Evolutionary conservation across 2,113 vertebrate species (phyloP).

Genomic region (Phyllostomus hastatus): DNA sequence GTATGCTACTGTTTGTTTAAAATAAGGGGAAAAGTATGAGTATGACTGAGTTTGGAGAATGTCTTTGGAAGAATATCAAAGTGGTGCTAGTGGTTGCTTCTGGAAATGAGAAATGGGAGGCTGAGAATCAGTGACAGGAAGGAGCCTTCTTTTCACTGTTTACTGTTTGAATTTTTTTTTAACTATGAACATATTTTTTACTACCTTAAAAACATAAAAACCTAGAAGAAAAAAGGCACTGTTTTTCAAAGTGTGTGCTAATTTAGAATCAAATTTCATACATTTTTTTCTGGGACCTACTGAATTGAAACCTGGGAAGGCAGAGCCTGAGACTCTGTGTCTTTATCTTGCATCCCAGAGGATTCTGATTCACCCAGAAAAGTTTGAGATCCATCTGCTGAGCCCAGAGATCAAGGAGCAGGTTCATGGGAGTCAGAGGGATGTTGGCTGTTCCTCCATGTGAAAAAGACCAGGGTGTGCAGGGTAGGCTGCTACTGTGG

Average conservation of each 20-base stretch:
- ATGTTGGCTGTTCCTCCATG: no score
- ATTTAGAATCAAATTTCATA: neutral
- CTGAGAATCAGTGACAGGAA: neutral
- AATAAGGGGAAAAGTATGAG: neutral
- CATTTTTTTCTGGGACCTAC: neutral
- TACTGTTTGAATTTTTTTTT: neutral
- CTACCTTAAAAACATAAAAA: slow-evolving; percentile 11
- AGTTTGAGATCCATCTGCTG: neutral
- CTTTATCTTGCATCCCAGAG: neutral
- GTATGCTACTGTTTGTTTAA: neutral
- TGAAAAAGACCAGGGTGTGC: neutral
- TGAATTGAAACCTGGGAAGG: neutral
- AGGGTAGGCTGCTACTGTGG: neutral
- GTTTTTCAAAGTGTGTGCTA: neutral
- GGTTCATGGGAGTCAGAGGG: neutral
- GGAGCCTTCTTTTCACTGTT: neutral
- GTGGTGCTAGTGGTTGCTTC: neutral
- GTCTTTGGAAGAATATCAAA: neutral
- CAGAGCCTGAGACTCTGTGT: neutral
- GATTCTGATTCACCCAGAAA: neutral
- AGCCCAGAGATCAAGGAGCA: neutral
- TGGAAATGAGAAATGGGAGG: neutral
- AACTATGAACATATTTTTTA: neutral
- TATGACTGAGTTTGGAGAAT: neutral
- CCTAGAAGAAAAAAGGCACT: neutral